Base-by-base conservation (phyloP, 2,797 vertebrate species). In the Cyclopterus lumpus region DNA sequence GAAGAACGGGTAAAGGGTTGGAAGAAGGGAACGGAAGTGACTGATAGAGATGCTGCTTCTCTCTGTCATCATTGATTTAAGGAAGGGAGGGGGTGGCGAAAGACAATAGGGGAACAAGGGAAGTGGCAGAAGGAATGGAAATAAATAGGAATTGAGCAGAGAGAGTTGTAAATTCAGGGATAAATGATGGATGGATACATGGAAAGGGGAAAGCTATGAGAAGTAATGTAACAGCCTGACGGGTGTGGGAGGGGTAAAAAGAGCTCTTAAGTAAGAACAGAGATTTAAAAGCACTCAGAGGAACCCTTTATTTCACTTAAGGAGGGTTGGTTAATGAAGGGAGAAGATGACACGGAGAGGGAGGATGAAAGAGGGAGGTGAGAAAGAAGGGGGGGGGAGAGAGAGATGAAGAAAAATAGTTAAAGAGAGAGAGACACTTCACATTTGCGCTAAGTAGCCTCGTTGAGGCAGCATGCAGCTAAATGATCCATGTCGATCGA, bases 251-350 rank as follows among this genome's bases (percentile, higher is more conserved):
- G 32, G 22, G 3, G 26, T 54, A 49, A 55, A 15, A 64, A 73
- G 40, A 62, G 6, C 68, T 55, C 15, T 70, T 79, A 65, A 76
- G 16, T 65, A 64, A 77, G 72, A 68, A 63, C 57, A 46, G 48
- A 55, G 53, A 67, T 81, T 81, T 70, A 68, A 82, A 57, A 20
- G 66, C 12, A 67, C 87, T 79, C 83, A 26, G 38, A 83, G 75
- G 77, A 77, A 68, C 26, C 64, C 65, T 85, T 79, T 74, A 83
- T 85, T 87, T 79, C 74, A 80, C 49, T 86, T 80, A 49, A 71
- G 73, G n/a, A 69, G 79, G 61, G 74, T 22, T 51, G 77, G 28
- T 81, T 86, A 85, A 87, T 84, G 80, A 86, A 79, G 79, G 71
- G 59, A 58, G 28, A 57, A 67, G 67, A 77, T 68, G 75, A 67